Evolutionary conservation across 2,888 invertebrate species (phyloP).

Genomic region (Drosophila neotestacea): DNA sequence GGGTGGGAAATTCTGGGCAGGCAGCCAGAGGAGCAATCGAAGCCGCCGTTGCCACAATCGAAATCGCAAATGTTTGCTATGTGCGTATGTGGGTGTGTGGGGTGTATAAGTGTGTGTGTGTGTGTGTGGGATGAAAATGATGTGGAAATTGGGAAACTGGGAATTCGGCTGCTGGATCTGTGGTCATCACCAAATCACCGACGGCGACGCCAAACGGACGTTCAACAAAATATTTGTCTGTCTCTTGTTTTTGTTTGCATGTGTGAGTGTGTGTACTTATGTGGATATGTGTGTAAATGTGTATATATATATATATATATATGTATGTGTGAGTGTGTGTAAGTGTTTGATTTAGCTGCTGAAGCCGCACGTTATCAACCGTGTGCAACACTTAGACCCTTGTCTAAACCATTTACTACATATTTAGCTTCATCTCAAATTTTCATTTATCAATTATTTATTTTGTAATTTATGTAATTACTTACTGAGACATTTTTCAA

Average conservation of each 20-base stretch:
- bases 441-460: too few species aligned
- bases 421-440: too few species aligned
- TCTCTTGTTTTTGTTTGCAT: constrained; percentile 23
- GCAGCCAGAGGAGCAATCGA: constrained; percentile 56
- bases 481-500: not conserved
- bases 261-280: not conserved
- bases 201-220: constrained; percentile 27
- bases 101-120: not conserved
- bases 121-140: constrained; percentile 37
- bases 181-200: constrained; percentile 39
- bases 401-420: not conserved
- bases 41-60: constrained; percentile 55
- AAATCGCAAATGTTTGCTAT: constrained; percentile 58
- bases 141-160: constrained; percentile 53
- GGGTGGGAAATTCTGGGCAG: not conserved
- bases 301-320: not conserved
- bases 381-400: not conserved
- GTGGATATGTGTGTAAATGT: not conserved
- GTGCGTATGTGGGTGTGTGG: constrained; percentile 2
- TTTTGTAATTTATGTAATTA: not conserved
- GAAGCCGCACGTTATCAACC: constrained; percentile 19
- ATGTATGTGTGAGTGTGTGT: not conserved
- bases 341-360: constrained; percentile 11
- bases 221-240: constrained; percentile 45
- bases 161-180: constrained; percentile 13